phyloP scores from a whole-genome alignment of 1,140 invertebrate genomes.

The Chlorops oryzae region DNA sequence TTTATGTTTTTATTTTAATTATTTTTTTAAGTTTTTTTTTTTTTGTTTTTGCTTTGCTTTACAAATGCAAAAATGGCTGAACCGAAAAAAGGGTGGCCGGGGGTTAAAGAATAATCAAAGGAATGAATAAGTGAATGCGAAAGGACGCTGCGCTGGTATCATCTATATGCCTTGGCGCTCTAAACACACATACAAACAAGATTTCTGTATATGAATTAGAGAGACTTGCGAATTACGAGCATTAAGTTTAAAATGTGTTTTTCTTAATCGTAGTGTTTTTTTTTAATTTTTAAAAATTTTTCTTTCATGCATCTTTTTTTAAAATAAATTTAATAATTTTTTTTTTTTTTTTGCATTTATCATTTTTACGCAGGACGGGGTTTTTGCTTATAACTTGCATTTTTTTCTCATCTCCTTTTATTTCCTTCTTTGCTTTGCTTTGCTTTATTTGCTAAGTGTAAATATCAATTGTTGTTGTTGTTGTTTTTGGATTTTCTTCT shows the following conservation, averaged over 20 bases:
- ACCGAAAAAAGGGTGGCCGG: slow-evolving; percentile 37
- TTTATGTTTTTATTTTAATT: slow-evolving; percentile 12
- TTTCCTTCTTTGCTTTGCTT: slow-evolving; percentile 27
- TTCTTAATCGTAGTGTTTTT: slow-evolving; percentile 5
- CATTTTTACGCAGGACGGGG: slow-evolving; percentile 47
- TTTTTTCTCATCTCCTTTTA: slow-evolving; percentile 24
- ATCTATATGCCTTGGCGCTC: too few relatives aligned
- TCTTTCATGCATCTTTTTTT: slow-evolving; percentile 21
- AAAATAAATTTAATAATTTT: slow-evolving; percentile 25
- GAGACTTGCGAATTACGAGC: too few relatives aligned
- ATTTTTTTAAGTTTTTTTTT: slow-evolving; percentile 22
- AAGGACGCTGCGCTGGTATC: too few relatives aligned
- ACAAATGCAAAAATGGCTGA: slow-evolving; percentile 16
- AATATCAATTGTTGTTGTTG: slow-evolving; percentile 13
- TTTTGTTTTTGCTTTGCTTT: slow-evolving; percentile 16
- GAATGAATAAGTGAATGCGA: too few relatives aligned
- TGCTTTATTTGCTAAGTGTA: slow-evolving; percentile 39
- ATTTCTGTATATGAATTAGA: too few relatives aligned
- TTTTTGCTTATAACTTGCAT: slow-evolving; percentile 46
- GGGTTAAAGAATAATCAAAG: too few relatives aligned
- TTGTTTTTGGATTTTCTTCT: slow-evolving; percentile 12
- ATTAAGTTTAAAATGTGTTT: too few relatives aligned
- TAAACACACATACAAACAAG: too few relatives aligned
- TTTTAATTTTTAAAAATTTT: slow-evolving; percentile 19
- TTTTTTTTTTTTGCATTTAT: slow-evolving; percentile 40